A percentile compares a stretch with the other conserved stretches of the same genome.
phyloP scores from a whole-genome alignment of 2,113 vertebrate species.

The Festucalex cinctus region DNA sequence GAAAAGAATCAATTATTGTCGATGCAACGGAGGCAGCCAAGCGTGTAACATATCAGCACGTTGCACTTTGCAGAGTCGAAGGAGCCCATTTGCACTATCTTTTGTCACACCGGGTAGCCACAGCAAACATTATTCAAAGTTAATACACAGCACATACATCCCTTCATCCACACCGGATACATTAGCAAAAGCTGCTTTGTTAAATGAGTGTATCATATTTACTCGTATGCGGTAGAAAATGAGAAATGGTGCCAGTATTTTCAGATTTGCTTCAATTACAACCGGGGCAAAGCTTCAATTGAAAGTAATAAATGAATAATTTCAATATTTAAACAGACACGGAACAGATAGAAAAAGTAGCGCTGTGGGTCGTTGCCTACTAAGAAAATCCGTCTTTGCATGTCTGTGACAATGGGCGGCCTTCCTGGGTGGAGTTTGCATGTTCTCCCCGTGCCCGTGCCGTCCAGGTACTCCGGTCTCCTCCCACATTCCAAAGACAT shows the following conservation, averaged over 20 bases:
- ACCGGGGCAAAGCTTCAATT: constrained; percentile 18
- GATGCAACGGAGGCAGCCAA: constrained; percentile 71
- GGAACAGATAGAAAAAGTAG: background rate
- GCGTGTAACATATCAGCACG: constrained; percentile 75
- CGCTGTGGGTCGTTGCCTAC: too few species aligned
- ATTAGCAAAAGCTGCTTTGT: constrained; percentile 47
- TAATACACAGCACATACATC: constrained; percentile 42
- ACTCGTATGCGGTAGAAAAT: constrained; percentile 39
- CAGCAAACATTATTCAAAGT: constrained; percentile 51
- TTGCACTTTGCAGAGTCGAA: constrained; percentile 56
- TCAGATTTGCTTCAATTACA: constrained; percentile 1
- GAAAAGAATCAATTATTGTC: constrained; percentile 81
- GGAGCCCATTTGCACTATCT: constrained; percentile 56
- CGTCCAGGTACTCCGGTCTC: too few species aligned
- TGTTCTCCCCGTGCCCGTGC: too few species aligned
- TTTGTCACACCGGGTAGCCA: constrained; percentile 48
- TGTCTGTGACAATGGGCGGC: too few species aligned
- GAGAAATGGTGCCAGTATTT: constrained; percentile 9
- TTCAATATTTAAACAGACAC: background rate
- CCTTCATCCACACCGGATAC: constrained; percentile 29
- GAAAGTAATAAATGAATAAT: background rate
- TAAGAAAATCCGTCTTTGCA: too few species aligned
- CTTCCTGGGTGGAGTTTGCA: too few species aligned
- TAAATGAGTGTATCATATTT: constrained; percentile 25
- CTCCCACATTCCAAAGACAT: too few species aligned